These are phyloP conservation scores for Lates japonicus DNA, from an alignment of 2,797 vertebrate species.

Conservation along the genomic window DNA sequence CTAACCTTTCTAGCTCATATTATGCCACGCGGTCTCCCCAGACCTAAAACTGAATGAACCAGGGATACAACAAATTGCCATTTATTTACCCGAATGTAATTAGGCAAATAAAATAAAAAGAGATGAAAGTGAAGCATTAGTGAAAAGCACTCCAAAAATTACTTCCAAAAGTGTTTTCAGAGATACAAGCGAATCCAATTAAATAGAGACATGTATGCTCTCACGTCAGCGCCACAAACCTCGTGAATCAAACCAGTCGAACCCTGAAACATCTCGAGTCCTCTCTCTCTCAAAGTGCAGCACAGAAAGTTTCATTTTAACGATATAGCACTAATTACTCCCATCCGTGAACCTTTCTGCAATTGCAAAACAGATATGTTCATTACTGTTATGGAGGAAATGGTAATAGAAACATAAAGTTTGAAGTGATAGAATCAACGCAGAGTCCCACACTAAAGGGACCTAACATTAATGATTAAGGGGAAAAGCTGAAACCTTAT, in stretches of 20 bases:
- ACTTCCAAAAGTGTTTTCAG: constrained; percentile 32
- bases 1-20: constrained; percentile 79
- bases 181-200: constrained; percentile 42
- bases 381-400: constrained; percentile 61
- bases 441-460: constrained; percentile 70
- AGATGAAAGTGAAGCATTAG: constrained; percentile 15
- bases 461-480: constrained; percentile 75
- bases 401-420: constrained; percentile 73
- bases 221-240: not conserved
- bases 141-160: not conserved
- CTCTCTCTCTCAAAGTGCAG: constrained; percentile 14
- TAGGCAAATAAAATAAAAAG: constrained; percentile 30
- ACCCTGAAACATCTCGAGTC: constrained; percentile 11
- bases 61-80: constrained; percentile 17
- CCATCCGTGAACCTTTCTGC: constrained; percentile 46
- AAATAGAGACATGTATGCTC: not conserved
- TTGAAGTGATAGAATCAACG: constrained; percentile 74
- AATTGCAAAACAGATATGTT: constrained; percentile 75
- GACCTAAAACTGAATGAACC: constrained; percentile 48
- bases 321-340: constrained; percentile 70
- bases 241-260: constrained; percentile 4
- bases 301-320: constrained; percentile 61
- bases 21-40: constrained; percentile 57
- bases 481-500: constrained; percentile 62
- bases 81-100: constrained; percentile 33